Evolutionary conservation across 2,113 vertebrate genomes (phyloP).

Genomic region (Eurypyga helias): DNA sequence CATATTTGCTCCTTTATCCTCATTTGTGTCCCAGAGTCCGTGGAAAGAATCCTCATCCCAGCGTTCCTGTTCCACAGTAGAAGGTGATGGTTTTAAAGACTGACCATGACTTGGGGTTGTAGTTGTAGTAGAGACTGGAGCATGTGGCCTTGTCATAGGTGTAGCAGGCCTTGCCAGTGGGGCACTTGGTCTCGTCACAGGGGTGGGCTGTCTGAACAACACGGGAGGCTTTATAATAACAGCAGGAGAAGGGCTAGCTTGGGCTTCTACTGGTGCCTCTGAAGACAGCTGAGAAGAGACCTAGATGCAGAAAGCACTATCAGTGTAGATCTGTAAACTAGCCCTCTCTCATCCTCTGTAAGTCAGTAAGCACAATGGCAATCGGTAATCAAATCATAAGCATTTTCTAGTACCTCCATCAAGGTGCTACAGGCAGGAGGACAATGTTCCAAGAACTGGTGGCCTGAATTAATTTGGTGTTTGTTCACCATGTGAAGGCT

Average conservation of each 20-base stretch:
- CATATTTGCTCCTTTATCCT: conserved; percentile 80
- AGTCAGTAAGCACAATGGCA: conserved; percentile 12
- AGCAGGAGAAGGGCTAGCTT: conserved; percentile 68
- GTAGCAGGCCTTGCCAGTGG: conserved; percentile 73
- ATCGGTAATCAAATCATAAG: background rate
- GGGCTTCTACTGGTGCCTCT: conserved; percentile 63
- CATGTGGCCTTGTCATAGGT: conserved; percentile 71
- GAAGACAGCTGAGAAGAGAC: conserved; percentile 61
- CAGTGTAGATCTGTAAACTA: conserved; percentile 54
- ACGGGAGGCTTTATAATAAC: conserved; percentile 79
- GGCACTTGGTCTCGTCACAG: conserved; percentile 74
- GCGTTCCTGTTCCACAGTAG: conserved; percentile 77
- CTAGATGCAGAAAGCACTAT: conserved; percentile 66
- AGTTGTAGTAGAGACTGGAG: conserved; percentile 70
- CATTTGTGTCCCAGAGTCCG: conserved; percentile 86
- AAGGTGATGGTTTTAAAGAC: conserved; percentile 71
- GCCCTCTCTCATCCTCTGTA: conserved; percentile 20
- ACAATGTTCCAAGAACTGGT: background rate
- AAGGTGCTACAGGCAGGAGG: background rate
- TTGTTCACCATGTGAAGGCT: background rate
- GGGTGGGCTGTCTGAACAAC: conserved; percentile 78
- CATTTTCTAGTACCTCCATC: conserved; percentile 8
- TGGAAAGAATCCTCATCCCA: conserved; percentile 86
- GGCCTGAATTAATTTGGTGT: background rate
- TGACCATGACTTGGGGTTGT: conserved; percentile 70